phyloP scores from a whole-genome alignment of 2,888 invertebrate species.

The Quadroppia sp. region DNA sequence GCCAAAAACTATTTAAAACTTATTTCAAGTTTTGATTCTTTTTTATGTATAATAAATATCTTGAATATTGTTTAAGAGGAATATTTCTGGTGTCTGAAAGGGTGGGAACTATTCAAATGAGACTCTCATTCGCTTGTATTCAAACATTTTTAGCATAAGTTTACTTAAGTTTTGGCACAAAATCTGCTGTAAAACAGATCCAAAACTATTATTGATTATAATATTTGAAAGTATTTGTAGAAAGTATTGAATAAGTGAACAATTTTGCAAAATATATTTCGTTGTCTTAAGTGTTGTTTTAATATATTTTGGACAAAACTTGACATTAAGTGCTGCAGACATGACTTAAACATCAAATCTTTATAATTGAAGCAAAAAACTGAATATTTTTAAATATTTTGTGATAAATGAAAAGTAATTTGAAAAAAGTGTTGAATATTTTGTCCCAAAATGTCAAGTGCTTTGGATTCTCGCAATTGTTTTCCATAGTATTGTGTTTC shows the following conservation, averaged over 20 bases:
- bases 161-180: slow-evolving; percentile 33
- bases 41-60: too few species aligned
- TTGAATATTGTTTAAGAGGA: not conserved
- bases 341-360: too few species aligned
- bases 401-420: too few species aligned
- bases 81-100: not conserved
- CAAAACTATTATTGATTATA: slow-evolving; percentile 13
- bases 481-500: not conserved
- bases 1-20: too few species aligned
- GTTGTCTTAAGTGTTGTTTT: not conserved
- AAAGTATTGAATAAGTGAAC: slow-evolving; percentile 2
- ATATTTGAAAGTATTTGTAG: too few species aligned
- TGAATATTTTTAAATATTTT: too few species aligned
- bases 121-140: slow-evolving; percentile 11
- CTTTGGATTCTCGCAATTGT: not conserved
- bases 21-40: too few species aligned
- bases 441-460: not conserved
- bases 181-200: slow-evolving; percentile 17
- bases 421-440: not conserved
- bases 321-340: too few species aligned
- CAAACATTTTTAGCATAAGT: slow-evolving; percentile 31
- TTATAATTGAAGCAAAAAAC: too few species aligned
- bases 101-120: not conserved
- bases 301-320: not conserved
- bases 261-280: not conserved